Base-by-base conservation (phyloP, 1,140 invertebrate genomes). In the Orussus abietinus region DNA sequence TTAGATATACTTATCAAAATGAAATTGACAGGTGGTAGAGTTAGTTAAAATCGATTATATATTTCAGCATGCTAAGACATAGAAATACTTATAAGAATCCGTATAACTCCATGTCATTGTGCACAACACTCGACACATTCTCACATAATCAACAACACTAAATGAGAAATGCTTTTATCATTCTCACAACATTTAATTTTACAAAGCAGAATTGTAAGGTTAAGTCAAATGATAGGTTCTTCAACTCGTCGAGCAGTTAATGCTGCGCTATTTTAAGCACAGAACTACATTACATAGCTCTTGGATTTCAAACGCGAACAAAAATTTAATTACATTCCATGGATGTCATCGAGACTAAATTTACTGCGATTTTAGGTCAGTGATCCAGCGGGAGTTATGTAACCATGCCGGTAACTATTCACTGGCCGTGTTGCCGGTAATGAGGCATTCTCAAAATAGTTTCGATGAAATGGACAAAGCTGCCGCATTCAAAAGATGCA, bases 381-480 rank as follows among this genome's bases (percentile, higher is more conserved):
- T 53, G 49, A 55, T 61, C 42, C 49, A 59, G 46, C 28, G 42
- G 34, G 39, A 41, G 53, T 62, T 65, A 66, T 41, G 59, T 66
- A 64, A 66, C 46, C 39, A 25, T 20, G 49, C 55, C 51, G 45
- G 31, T 55, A n/a, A 55, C 38, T 53, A 56, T 47, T 50, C 48
- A 40, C 42, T 58, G 55, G 51, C 59, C 57, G 55, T 55, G 51
- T 62, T 62, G 65, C 60, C 42, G 57, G 51, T 55, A 62, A 53
- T 47, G 42, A 37, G 44, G 45, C 43, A 55, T 58, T 68, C 61
- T 65, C 57, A 64, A 66, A 68, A 68, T 66, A 66, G 59, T 64
- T 62, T 53, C 48, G 36, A 47, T 29, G 52, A 22, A 35, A 53
- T 17, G 38, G 32, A 44, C 32, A 49, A 43, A 28, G 38, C 3